These are phyloP conservation scores for Gryllus bimaculatus DNA, from an alignment of 1,140 invertebrate genomes.

Conservation along the genomic window DNA sequence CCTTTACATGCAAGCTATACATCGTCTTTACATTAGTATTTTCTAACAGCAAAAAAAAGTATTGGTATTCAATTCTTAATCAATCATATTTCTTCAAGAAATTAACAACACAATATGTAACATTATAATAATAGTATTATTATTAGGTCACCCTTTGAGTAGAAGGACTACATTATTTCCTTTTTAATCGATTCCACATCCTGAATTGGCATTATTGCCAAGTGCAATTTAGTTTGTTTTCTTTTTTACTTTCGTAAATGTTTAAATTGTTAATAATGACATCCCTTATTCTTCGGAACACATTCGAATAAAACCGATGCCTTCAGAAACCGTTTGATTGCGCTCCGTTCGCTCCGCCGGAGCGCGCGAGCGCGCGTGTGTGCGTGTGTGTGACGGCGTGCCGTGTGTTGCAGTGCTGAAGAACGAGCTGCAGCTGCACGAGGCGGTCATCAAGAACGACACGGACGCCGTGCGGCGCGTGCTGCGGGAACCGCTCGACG, in stretches of 20 bases:
- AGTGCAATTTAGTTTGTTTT: background rate
- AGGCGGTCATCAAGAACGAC: slow-evolving; percentile 65
- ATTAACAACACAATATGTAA: no score
- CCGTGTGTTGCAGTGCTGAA: slow-evolving; percentile 33
- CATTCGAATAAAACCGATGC: background rate
- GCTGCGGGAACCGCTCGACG: slow-evolving; percentile 50
- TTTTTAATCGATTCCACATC: no score
- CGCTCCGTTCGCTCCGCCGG: no score
- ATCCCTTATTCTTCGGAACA: background rate
- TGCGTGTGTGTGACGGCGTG: no score
- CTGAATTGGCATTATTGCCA: background rate
- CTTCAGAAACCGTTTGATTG: background rate
- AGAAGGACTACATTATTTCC: no score
- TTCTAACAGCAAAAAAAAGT: no score
- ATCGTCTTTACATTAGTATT: no score
- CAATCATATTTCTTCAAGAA: no score
- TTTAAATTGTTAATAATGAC: background rate
- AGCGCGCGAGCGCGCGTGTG: background rate
- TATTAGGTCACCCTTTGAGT: no score
- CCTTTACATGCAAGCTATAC: no score
- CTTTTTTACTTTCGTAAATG: background rate
- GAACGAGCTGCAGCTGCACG: slow-evolving; percentile 58
- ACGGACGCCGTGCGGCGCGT: slow-evolving; percentile 50
- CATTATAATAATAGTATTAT: no score
- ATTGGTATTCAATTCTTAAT: no score